phyloP scores from a whole-genome alignment of 2,888 invertebrate genomes.

The Lydus trimaculatus region DNA sequence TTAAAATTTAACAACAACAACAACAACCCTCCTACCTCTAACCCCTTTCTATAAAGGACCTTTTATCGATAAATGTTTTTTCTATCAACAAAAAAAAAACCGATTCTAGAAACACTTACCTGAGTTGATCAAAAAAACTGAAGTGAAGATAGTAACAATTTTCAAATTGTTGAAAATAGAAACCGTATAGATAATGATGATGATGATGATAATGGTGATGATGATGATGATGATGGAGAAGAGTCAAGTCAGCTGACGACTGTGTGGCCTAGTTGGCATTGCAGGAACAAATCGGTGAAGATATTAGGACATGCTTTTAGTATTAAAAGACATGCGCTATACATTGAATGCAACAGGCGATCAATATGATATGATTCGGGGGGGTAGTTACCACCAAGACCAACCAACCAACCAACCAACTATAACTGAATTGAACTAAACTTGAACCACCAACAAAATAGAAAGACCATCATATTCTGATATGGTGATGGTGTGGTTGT shows the following conservation, averaged over 20 bases:
- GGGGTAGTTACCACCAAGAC: neutral
- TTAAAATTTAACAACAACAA: too few species aligned
- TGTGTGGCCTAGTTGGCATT: conserved; percentile 38
- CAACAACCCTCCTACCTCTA: too few species aligned
- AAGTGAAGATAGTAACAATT: neutral
- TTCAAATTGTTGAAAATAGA: neutral
- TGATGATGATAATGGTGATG: neutral
- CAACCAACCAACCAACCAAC: too few species aligned
- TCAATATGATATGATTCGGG: conserved; percentile 49
- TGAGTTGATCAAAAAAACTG: too few species aligned
- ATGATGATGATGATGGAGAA: neutral
- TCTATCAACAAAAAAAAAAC: too few species aligned
- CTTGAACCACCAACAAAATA: neutral
- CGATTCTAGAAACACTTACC: too few species aligned
- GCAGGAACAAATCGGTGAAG: conserved; percentile 42
- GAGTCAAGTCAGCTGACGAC: conserved; percentile 34
- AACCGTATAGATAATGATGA: neutral
- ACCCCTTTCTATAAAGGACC: too few species aligned
- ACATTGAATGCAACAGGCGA: conserved; percentile 54
- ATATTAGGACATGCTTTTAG: conserved; percentile 51
- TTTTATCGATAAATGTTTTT: too few species aligned
- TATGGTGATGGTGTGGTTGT: too few species aligned
- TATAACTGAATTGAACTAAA: too few species aligned
- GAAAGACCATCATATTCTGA: neutral
- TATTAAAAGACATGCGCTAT: conserved; percentile 42